phyloP scores from a whole-genome alignment of 2,797 vertebrate species.

The Melanotaenia parkinsoni region DNA sequence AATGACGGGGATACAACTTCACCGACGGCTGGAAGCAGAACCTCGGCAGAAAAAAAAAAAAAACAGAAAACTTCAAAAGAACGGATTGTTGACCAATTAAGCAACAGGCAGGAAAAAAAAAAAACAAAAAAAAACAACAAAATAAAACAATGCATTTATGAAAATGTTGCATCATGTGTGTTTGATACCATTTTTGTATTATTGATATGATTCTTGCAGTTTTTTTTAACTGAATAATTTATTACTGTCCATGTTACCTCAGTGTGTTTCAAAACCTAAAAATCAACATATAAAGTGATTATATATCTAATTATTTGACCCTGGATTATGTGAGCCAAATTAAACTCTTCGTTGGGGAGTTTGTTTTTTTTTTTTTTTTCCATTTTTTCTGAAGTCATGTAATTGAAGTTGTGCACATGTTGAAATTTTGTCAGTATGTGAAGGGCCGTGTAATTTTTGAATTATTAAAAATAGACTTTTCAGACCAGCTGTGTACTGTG shows the following conservation, averaged over 20 bases:
- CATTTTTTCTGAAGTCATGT: conserved; percentile 12
- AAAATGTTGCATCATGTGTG: conserved; percentile 71
- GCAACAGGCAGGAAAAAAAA: conserved; percentile 45
- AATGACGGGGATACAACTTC: conserved; percentile 37
- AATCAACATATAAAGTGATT: background rate
- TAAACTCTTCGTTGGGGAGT: background rate
- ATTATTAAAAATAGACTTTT: conserved; percentile 24
- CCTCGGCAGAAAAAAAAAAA: conserved; percentile 31
- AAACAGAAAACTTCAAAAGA: conserved; percentile 24
- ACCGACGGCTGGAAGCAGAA: conserved; percentile 47
- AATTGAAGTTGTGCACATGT: conserved; percentile 29
- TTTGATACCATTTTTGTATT: conserved; percentile 82
- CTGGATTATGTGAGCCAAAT: conserved; percentile 52
- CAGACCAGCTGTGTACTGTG: conserved; percentile 38
- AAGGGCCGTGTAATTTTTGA: conserved; percentile 38
- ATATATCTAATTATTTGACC: conserved; percentile 23
- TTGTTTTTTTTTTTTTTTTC: background rate
- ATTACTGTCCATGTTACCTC: conserved; percentile 80
- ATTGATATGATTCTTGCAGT: conserved; percentile 73
- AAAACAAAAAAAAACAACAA: conserved; percentile 9
- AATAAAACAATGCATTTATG: conserved; percentile 54
- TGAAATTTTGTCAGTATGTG: conserved; percentile 32
- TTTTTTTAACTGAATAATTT: conserved; percentile 73
- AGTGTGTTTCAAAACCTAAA: conserved; percentile 71
- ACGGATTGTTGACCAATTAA: conserved; percentile 35